Conservation (phyloP, 2,113 vertebrate genomes). For the Panthera uncia region DNA sequence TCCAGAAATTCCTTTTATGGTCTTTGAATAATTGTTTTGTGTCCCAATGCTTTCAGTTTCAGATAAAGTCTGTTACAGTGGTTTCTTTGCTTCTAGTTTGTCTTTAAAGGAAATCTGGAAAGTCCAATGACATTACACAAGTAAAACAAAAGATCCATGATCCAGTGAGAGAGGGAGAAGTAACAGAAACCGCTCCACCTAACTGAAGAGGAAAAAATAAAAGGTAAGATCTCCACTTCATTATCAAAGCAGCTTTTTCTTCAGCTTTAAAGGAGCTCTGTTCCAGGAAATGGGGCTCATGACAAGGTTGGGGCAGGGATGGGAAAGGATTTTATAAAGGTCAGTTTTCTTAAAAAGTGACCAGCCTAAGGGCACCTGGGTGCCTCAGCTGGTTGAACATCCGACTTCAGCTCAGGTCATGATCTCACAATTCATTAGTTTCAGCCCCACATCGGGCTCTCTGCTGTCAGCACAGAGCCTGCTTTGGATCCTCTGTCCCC, state of each 20-base stretch:
- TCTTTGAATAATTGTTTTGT: neutral
- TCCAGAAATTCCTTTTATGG: neutral
- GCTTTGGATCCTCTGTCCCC: too few species aligned
- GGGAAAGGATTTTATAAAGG: neutral
- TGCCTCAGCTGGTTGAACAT: too few species aligned
- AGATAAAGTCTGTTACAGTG: neutral
- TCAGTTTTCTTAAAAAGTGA: neutral
- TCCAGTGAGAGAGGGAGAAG: neutral
- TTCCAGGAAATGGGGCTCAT: neutral
- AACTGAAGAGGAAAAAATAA: neutral
- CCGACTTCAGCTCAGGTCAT: too few species aligned
- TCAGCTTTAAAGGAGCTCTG: neutral
- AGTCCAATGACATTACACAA: accelerated
- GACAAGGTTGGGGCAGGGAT: accelerated
- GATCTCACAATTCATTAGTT: too few species aligned
- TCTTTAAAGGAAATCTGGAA: neutral
- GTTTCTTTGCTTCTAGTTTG: neutral
- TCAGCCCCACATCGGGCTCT: too few species aligned
- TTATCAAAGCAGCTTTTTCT: neutral
- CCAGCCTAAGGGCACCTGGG: too few species aligned
- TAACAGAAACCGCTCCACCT: neutral
- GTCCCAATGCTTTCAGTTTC: conserved; percentile 55
- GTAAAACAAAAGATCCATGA: neutral
- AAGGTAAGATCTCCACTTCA: neutral
- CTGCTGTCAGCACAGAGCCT: too few species aligned